Conservation (phyloP, 2,888 invertebrate genomes). For the Anagyrus pseudococci region DNA sequence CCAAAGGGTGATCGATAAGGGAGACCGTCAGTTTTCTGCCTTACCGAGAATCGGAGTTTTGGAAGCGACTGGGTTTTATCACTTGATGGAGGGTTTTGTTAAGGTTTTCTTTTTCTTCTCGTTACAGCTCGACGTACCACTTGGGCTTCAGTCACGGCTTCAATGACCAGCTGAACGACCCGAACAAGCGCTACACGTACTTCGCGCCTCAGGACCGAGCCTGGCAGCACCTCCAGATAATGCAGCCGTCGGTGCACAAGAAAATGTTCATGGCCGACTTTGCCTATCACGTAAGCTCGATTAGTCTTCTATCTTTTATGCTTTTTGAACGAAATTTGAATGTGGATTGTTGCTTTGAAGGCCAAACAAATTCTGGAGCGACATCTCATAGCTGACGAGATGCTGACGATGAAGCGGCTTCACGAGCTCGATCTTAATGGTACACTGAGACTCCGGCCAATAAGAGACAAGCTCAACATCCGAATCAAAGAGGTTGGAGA, state of each 20-base stretch:
- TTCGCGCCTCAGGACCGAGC: slow-evolving; percentile 91
- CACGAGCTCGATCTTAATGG: slow-evolving; percentile 72
- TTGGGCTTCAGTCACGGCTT: slow-evolving; percentile 79
- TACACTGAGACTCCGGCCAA: slow-evolving; percentile 64
- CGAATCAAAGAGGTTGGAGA: slow-evolving; percentile 79
- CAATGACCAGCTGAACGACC: slow-evolving; percentile 78
- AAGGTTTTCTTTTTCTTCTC: no score
- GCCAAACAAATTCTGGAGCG: slow-evolving; percentile 84
- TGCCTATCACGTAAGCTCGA: slow-evolving; percentile 81
- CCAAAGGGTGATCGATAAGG: no score
- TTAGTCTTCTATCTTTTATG: no score
- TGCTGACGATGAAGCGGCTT: slow-evolving; percentile 83
- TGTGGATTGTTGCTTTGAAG: slow-evolving; percentile 62
- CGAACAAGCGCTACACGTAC: slow-evolving; percentile 83
- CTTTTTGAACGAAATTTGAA: no score
- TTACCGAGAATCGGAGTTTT: no score
- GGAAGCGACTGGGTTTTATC: no score
- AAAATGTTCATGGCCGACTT: slow-evolving; percentile 83
- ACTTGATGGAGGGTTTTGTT: no score
- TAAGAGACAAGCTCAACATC: slow-evolving; percentile 74
- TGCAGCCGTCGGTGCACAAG: slow-evolving; percentile 82
- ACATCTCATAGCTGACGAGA: slow-evolving; percentile 83
- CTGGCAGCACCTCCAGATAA: slow-evolving; percentile 80
- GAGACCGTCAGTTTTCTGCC: no score
- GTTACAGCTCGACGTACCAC: slow-evolving; percentile 76